Conservation (phyloP, 2,797 vertebrate genomes). For the Galaxias olidus region DNA sequence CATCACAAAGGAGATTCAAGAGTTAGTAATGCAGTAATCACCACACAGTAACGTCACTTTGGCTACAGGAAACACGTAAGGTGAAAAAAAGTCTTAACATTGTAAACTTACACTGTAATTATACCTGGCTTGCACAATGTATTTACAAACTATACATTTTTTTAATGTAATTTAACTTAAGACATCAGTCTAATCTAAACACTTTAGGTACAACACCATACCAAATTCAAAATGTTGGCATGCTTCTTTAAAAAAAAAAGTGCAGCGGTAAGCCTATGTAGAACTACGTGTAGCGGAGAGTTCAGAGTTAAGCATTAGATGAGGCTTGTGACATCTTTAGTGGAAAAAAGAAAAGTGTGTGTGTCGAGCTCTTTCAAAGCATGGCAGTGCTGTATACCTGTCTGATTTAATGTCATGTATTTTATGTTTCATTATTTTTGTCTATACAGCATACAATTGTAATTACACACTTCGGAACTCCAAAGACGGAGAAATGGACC, state of each 20-base stretch:
- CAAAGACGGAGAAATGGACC: too few relatives aligned
- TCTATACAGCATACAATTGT: too few relatives aligned
- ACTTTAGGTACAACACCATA: neutral
- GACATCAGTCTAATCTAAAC: neutral
- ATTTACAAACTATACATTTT: constrained; percentile 37
- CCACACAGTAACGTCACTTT: constrained; percentile 56
- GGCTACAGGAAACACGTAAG: constrained; percentile 61
- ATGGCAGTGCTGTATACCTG: constrained; percentile 54
- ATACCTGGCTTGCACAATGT: constrained; percentile 56
- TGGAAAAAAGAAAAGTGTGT: constrained; percentile 50
- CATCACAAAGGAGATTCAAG: too few relatives aligned
- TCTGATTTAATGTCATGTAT: too few relatives aligned
- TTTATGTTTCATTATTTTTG: too few relatives aligned
- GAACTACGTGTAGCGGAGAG: constrained; percentile 53
- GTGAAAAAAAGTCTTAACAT: constrained; percentile 63
- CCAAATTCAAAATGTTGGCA: neutral
- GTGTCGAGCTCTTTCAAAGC: constrained; percentile 31
- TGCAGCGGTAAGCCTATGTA: neutral
- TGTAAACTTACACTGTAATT: constrained; percentile 56
- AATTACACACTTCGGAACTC: too few relatives aligned
- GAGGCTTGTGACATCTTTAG: constrained; percentile 32
- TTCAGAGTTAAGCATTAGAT: constrained; percentile 39
- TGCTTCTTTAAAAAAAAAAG: neutral
- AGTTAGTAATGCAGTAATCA: constrained; percentile 29
- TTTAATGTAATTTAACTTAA: neutral